Base-by-base conservation (phyloP, 1,140 invertebrate species). In the Olivierus martensii region DNA sequence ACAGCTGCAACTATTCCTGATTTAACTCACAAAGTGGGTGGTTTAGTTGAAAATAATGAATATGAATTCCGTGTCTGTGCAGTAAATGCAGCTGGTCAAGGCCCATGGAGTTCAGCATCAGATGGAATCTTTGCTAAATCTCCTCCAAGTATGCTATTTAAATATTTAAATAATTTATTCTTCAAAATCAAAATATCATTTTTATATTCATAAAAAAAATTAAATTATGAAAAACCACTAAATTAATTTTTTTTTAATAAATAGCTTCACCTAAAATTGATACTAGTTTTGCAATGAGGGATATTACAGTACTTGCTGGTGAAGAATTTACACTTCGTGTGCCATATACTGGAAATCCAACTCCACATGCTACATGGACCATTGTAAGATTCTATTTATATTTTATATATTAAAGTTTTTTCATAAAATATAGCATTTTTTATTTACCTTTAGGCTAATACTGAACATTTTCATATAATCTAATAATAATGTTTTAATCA, bases 61-160 rank as follows among this genome's bases (percentile, higher is more conserved):
- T 98, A 98, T 64, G 94, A 99, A 67, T 98, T 99, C 77, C 77
- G 94, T 51, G 93, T 97, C 0, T 83, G 88, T 6, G 94, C 92
- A 21, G 72, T 73, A 3, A 73, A 73, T 59, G 70, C 69, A 43
- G 71, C 73, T 49, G 71, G 69, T 41, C 81, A 84, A 55, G 83
- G 87, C 92, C n/a, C 98, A 97, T 70, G 87, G 88, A 37, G 94
- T 91, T 28, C 93, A 91, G 1, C 86, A 53, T 93, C 90, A 10
- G 92, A 94, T 62, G 76, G 84, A 1, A 94, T 98, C 65, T 78
- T 83, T 55, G 91, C 90, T 39, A 77, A 82, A 59, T 80, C 87
- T 39, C 83, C 90, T 60, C 82, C 87, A 55, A 81, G 84, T 78
- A 69, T 71, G 69, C 70, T n/a, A n/a, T n/a, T n/a, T 28, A 28